These are phyloP conservation scores for Oryzias sinensis DNA, from an alignment of 2,797 vertebrate genomes.

Conservation along the genomic window DNA sequence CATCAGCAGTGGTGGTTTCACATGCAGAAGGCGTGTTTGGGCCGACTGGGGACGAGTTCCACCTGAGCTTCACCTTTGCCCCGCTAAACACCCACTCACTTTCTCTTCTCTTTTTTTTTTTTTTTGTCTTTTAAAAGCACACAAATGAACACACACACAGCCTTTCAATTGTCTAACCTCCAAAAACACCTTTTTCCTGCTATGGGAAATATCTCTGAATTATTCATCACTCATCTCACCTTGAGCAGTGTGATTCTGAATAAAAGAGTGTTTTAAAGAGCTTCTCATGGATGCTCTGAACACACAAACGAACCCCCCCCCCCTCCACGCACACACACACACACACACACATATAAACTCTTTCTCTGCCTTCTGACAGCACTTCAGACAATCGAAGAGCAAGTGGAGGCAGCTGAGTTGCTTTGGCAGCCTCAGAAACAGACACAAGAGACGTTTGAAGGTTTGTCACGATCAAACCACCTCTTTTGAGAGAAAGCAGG, in stretches of 20 bases:
- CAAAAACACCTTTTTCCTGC: constrained; percentile 67
- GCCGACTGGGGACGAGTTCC: constrained; percentile 53
- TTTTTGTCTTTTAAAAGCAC: constrained; percentile 31
- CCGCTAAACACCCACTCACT: constrained; percentile 59
- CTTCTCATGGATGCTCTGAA: constrained; percentile 50
- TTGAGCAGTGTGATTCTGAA: constrained; percentile 70
- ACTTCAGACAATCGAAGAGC: constrained; percentile 63
- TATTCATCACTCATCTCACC: constrained; percentile 75
- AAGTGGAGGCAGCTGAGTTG: constrained; percentile 67
- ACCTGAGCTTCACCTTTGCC: constrained; percentile 47
- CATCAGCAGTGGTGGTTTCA: constrained; percentile 60
- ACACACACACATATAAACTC: constrained; percentile 30
- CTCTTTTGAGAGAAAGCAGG: constrained; percentile 63
- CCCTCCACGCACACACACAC: constrained; percentile 5
- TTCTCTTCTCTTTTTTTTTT: constrained; percentile 14
- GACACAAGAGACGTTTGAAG: constrained; percentile 54
- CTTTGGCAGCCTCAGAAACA: constrained; percentile 64
- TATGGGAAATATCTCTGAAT: constrained; percentile 72
- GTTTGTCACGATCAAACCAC: constrained; percentile 66
- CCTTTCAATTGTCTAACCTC: constrained; percentile 66
- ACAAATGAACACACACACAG: constrained; percentile 31
- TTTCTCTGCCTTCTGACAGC: constrained; percentile 55
- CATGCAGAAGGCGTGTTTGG: constrained; percentile 54
- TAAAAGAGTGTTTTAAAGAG: constrained; percentile 73
- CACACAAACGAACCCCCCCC: constrained; percentile 30